Evolutionary conservation across 1,140 invertebrate species (phyloP), one percentile per base, ranked within the genome.

Genomic region (Phocides pigmalion): DNA sequence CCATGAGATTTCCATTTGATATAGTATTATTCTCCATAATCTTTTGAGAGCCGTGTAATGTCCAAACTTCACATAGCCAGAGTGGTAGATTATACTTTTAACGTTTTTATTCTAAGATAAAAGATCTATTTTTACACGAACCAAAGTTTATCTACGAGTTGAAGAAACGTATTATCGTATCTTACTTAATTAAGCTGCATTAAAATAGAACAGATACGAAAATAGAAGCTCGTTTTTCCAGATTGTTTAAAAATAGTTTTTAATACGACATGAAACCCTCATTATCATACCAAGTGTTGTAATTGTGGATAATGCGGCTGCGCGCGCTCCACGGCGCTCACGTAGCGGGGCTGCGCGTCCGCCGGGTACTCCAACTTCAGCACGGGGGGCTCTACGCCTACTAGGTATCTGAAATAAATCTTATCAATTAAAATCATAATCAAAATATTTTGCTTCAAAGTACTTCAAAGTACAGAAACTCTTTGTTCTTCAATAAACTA

Each of bases 301-400:
- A 88, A 63, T 15, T 84, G 81, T n/a, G 78, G 67, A 46, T 82
- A 80, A 19, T 67, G 72, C n/a, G 79, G 71, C 44, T 75, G 71
- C 12, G 70, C 66, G n/a, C 74, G 70, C 47, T 81, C 79, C 59
- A 96, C 94, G 4, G 95, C 95, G 64, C 96, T 94, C 68, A 95
- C 95, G 81, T 96, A 95, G 50, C 93, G 93, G 62, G 93, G 87
- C 35, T 93, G 94, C 35, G 90, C 93, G 53, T 94, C 95, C 42
- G 93, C 92, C 73, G 95, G 95, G 72, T 95, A 90, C 73, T 89
- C 88, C 62, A 90, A 93, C 53, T 95, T 83, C 70, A 98, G 84
- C 61, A 98, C 96, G 0, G 97, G 97, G 9, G 96, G 96, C 75
- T 97, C 96, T 54, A 98, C 93, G n/a, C 97, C 97, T 87, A 97